Evolutionary conservation across 2,797 vertebrate species (phyloP), one percentile per base, ranked within the genome.

Genomic region (Falco biarmicus): DNA sequence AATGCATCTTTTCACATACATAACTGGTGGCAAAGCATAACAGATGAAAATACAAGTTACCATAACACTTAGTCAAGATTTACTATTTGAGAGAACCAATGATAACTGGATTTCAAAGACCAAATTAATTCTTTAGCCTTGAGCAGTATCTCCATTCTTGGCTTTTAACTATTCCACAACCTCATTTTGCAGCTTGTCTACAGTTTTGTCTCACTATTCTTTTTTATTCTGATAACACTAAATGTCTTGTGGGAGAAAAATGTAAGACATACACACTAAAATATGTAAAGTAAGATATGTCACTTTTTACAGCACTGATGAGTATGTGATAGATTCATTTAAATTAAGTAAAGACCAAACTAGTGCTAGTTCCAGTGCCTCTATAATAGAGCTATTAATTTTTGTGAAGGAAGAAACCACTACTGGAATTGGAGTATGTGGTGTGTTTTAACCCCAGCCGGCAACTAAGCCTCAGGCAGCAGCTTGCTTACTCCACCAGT

Each of bases 341-440:
- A 57, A 87, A 43, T 37, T 53, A 76, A 50, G 3, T 63, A 7
- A 39, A 78, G 79, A 83, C 2, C 15, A 75, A 85, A 57, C 5
- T 28, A 71, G 22, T 1, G 0, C 0, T 64, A 39, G 9, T 37
- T 16, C n/a, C 8, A 11, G 5, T 66, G 32, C 4, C 14, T 53
- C 78, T 53, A 54, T 26, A 68, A 47, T 47, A 78, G 59, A 78
- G 8, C 2, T 64, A 43, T 13, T 75, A 37, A 50, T 26, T 74
- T 87, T 56, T 64, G 24, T 82, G 63, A 78, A 71, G 15, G 65
- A 69, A 83, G 11, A 61, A 80, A 39, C 6, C 11, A 29, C 4
- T 53, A 8, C 2, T 60, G 9, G 50, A 61, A 43, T 43, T 43
- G 2, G 31, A n/a, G 8, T 56, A 15, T 41, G 41, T 41, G 41